phyloP scores from a whole-genome alignment of 2,888 invertebrate genomes.

The Nomada flava region DNA sequence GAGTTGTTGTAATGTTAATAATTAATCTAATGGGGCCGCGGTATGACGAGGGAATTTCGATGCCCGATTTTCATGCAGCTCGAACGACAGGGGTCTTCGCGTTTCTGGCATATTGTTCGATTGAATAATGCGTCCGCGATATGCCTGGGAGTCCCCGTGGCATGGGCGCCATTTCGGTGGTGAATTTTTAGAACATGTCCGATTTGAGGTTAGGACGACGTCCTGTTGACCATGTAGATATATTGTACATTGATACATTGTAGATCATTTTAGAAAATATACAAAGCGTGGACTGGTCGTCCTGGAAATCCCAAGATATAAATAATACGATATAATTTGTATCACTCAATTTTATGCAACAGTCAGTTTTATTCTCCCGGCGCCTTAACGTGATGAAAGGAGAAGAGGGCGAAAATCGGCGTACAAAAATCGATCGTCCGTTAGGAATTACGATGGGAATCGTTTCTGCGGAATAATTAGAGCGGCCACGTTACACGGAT shows the following conservation, averaged over 20 bases:
- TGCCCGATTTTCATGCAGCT: conserved; percentile 6
- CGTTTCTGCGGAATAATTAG: background rate
- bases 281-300: too few relatives aligned
- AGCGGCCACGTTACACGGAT: background rate
- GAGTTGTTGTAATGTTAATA: conserved; percentile 44
- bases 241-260: too few relatives aligned
- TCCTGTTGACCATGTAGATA: too few relatives aligned
- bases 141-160: background rate
- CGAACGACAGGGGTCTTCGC: background rate
- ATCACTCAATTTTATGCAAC: too few relatives aligned
- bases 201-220: too few relatives aligned
- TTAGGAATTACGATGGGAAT: background rate
- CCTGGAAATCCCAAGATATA: too few relatives aligned
- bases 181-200: too few relatives aligned
- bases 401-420: too few relatives aligned
- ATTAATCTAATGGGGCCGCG: conserved; percentile 12
- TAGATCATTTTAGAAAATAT: too few relatives aligned
- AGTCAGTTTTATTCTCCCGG: too few relatives aligned
- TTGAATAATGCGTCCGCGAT: background rate
- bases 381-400: too few relatives aligned
- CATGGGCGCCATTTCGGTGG: background rate
- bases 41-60: background rate
- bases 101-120: conserved; percentile 7
- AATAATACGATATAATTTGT: too few relatives aligned
- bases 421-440: background rate